A percentile compares a stretch with the other conserved stretches of the same genome.
Evolutionary conservation across 1,140 invertebrate species (phyloP).

Genomic region (Plectus sambesii): DNA sequence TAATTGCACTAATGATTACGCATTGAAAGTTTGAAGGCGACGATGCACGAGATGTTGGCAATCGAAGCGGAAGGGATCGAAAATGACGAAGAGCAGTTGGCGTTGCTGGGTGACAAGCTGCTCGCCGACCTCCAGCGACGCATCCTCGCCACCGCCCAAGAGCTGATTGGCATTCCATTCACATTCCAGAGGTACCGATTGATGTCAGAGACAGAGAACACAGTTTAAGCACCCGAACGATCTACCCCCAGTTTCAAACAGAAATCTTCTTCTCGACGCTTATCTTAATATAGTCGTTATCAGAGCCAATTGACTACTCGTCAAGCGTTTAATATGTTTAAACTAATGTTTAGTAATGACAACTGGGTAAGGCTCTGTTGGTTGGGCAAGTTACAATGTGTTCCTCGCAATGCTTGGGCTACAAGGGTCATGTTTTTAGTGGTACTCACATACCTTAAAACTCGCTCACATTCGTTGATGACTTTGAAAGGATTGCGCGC

Average conservation of each 20-base stretch:
- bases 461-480: conserved; percentile 9
- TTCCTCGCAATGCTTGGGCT: no score
- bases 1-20: neutral
- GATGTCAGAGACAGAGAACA: neutral
- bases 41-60: conserved; percentile 35
- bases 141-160: conserved; percentile 25
- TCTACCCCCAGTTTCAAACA: conserved; percentile 8
- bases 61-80: conserved; percentile 15
- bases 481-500: no score
- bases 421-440: neutral
- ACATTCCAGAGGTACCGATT: conserved; percentile 32
- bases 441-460: neutral
- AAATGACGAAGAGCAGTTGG: conserved; percentile 4
- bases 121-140: conserved; percentile 23
- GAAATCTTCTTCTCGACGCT: no score
- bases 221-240: conserved; percentile 1
- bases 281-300: no score
- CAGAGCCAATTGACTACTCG: no score
- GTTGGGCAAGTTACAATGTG: no score
- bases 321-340: no score
- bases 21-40: conserved; percentile 20
- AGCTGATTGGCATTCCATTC: conserved; percentile 33
- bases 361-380: no score
- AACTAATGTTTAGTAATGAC: no score
- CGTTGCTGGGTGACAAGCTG: conserved; percentile 17